Evolutionary conservation across 92 coral and sea anemone genomes (phyloP).

Genomic region (Scolanthus callimorphus): DNA sequence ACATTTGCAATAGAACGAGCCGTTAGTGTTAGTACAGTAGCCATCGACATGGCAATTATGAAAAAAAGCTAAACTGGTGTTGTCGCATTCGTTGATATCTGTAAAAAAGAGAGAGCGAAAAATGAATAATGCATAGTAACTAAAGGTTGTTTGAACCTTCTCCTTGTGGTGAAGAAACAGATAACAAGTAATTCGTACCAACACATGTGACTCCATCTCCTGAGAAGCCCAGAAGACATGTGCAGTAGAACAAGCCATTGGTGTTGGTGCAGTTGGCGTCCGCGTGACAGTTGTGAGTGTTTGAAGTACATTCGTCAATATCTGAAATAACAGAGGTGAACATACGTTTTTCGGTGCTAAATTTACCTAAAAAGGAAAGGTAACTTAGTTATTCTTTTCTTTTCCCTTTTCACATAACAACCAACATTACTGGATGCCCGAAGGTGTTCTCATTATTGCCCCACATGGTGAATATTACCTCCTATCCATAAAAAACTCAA

Average conservation of each 20-base stretch:
- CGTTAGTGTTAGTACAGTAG: slow-evolving; percentile 53
- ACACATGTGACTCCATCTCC: slow-evolving; percentile 67
- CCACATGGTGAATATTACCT: no score
- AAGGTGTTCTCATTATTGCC: no score
- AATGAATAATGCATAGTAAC: no score
- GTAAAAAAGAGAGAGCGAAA: neutral
- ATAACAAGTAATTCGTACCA: neutral
- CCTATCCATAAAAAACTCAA: no score
- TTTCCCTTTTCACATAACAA: no score
- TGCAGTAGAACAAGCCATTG: slow-evolving; percentile 66
- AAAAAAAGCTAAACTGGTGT: neutral
- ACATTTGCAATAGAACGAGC: slow-evolving; percentile 54
- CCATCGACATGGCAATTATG: slow-evolving; percentile 58
- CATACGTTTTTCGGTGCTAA: no score
- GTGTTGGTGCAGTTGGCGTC: slow-evolving; percentile 72
- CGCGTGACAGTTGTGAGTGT: slow-evolving; percentile 57
- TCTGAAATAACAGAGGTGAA: no score
- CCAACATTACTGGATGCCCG: no score
- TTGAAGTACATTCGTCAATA: slow-evolving; percentile 65
- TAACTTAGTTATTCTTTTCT: no score
- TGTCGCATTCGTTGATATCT: slow-evolving; percentile 66
- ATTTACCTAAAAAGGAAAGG: no score
- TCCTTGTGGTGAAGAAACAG: no score
- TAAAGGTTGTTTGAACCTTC: no score
- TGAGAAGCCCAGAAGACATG: slow-evolving; percentile 59